phyloP scores from a whole-genome alignment of 2,888 invertebrate genomes.

The Hemaris fuciformis region DNA sequence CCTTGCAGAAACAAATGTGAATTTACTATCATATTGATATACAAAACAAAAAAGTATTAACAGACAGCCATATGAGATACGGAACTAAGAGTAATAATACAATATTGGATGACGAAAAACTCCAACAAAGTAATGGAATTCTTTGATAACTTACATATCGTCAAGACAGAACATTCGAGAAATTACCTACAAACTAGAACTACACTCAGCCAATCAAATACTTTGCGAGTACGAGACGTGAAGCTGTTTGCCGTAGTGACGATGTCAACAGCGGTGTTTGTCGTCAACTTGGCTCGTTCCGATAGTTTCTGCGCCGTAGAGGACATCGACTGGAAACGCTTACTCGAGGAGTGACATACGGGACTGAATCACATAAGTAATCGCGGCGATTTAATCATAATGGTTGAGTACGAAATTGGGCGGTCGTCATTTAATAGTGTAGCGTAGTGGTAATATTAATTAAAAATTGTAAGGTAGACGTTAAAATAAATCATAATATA shows the following conservation, averaged over 20 bases:
- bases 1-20: too few species aligned
- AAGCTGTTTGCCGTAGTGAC: constrained; percentile 12
- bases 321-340: neutral
- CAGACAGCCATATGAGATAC: too few species aligned
- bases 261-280: constrained; percentile 28
- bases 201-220: neutral
- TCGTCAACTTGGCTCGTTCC: constrained; percentile 22
- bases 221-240: neutral
- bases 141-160: neutral
- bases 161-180: neutral
- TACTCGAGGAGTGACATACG: neutral
- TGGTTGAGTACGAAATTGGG: too few species aligned
- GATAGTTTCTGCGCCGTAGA: constrained; percentile 15
- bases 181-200: too few species aligned
- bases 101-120: too few species aligned
- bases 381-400: neutral
- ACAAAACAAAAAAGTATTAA: too few species aligned
- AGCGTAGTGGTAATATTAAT: too few species aligned
- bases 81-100: too few species aligned
- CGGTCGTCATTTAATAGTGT: too few species aligned
- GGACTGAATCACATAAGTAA: neutral
- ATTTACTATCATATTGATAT: too few species aligned
- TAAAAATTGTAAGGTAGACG: too few species aligned
- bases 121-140: neutral
- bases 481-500: too few species aligned